Percentiles rank a stretch among this genome's conserved stretches.
These are phyloP conservation scores for Pseudoips prasinana DNA, from an alignment of 2,888 invertebrate genomes.

Conservation along the genomic window DNA sequence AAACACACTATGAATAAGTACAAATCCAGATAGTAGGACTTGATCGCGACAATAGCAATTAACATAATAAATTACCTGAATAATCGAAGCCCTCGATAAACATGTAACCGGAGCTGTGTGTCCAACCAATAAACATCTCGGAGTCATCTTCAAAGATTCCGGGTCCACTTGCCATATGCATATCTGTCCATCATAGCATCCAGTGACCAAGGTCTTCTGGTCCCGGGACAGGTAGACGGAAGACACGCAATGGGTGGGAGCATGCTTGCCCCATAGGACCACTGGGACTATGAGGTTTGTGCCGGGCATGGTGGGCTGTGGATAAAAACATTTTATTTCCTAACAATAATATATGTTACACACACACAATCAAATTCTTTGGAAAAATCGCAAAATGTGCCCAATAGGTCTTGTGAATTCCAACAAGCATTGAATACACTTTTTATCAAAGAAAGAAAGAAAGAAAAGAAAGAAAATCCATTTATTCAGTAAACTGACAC, in stretches of 20 bases:
- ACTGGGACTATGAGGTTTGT: slow-evolving; percentile 97
- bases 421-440: no score
- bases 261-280: slow-evolving; percentile 97
- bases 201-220: slow-evolving; percentile 96
- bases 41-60: no score
- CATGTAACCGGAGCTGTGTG: slow-evolving; percentile 97
- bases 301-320: slow-evolving; percentile 84
- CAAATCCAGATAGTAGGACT: no score
- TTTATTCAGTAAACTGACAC: no score
- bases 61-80: slow-evolving; percentile 66
- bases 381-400: no score
- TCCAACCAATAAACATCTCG: slow-evolving; percentile 94
- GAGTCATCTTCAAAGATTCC: slow-evolving; percentile 92
- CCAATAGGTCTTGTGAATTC: no score
- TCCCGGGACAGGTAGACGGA: slow-evolving; percentile 95
- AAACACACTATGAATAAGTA: no score
- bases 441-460: no score
- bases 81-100: slow-evolving; percentile 91
- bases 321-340: no score
- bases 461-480: no score
- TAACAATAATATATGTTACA: no score
- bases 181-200: slow-evolving; percentile 99
- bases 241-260: slow-evolving; percentile 98
- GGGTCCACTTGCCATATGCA: slow-evolving; percentile 94
- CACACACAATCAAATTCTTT: no score